Base-by-base conservation (phyloP, 2,888 invertebrate genomes). In the Lycocerus yunnanus region DNA sequence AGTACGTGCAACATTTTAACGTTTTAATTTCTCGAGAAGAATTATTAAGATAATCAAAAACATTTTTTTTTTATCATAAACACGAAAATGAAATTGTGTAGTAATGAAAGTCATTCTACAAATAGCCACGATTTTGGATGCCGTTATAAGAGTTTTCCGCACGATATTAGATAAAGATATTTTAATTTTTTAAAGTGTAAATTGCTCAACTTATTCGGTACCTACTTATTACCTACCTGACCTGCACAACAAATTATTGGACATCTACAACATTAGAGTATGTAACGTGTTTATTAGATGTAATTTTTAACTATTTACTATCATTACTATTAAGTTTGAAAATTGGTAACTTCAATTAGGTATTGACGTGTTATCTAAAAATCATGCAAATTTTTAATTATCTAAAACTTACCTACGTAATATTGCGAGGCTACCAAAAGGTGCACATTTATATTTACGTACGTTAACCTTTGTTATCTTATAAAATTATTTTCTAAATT, bases 361-460 rank as follows among this genome's bases (percentile, higher is more conserved):
- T 43, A 43, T 43, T 43, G n/a, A n/a, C 5, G 43, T n/a, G 43
- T 43, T 43, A 43, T 43, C 43, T 43, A n/a, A 43, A 43, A 43
- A 43, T 43, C n/a, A 43, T 43, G 43, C n/a, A 43, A n/a, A 43
- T n/a, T 43, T 43, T 43, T 43, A 43, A 43, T 43, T 43, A 63
- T 20, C 66, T 18, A 21, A 15, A 15, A 68, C 68, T 65, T 68
- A 71, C 66, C 73, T 77, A 68, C 66, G 60, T 15, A 70, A 72
- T 63, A 18, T 63, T 63, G 13, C 16, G 61, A 18, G 61, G 61
- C 61, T 16, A 63, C 61, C 61, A 11, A 63, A 63, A 63, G 61
- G 61, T n/a, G 61, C 61, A n/a, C 16, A 63, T 63, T 13, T 27
- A 11, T 27, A 27, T 27, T 27, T 18, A 61, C 16, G 61, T 63